A percentile compares a stretch with the other conserved stretches of the same genome.
phyloP scores from a whole-genome alignment of 1,140 invertebrate species.

The Leptopilina boulardi region DNA sequence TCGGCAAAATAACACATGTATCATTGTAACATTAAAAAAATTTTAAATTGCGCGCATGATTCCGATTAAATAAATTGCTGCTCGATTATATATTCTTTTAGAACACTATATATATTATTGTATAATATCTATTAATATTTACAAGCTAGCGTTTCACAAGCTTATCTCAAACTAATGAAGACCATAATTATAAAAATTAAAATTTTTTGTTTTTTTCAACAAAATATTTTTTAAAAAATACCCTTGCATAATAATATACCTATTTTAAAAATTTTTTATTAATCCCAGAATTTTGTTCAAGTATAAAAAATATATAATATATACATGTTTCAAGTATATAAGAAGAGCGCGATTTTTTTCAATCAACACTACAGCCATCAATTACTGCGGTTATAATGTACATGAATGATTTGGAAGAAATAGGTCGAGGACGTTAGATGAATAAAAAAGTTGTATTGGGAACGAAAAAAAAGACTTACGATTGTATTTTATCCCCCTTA shows the following conservation, averaged over 20 bases:
- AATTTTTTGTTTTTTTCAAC: too few species aligned
- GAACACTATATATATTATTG: background rate
- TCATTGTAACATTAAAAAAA: constrained; percentile 27
- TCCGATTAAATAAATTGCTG: constrained; percentile 22
- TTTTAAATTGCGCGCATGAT: constrained; percentile 18
- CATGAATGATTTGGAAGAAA: constrained; percentile 45
- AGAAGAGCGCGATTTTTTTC: constrained; percentile 1
- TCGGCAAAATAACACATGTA: constrained; percentile 33
- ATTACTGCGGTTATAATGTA: constrained; percentile 1
- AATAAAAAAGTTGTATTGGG: constrained; percentile 18
- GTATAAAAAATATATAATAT: too few species aligned
- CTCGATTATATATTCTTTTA: background rate
- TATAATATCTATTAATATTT: background rate
- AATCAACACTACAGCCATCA: background rate
- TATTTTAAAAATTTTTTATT: too few species aligned
- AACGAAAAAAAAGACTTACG: constrained; percentile 11
- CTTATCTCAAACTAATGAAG: background rate
- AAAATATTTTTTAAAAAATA: too few species aligned
- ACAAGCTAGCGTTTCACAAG: background rate
- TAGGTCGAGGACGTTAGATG: constrained; percentile 54
- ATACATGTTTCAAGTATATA: background rate
- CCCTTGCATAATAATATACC: too few species aligned
- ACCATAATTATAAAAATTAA: background rate
- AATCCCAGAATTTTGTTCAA: background rate
- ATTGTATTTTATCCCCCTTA: constrained; percentile 37